These are phyloP conservation scores for Microdon myrmicae DNA, from an alignment of 2,888 invertebrate species.

Conservation along the genomic window DNA sequence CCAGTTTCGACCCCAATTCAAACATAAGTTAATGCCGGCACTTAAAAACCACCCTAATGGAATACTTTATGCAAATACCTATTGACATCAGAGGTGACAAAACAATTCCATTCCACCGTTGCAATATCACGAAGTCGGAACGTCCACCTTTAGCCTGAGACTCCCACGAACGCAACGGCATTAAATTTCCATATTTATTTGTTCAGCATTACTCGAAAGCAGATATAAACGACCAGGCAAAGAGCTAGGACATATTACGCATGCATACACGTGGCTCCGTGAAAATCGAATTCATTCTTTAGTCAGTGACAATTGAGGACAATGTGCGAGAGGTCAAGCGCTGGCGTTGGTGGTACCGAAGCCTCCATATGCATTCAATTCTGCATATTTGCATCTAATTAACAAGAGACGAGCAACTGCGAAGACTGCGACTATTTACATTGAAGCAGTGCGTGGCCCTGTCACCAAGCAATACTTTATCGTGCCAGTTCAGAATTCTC, in stretches of 20 bases:
- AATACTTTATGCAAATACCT: slow-evolving; percentile 49
- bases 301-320: slow-evolving; percentile 1
- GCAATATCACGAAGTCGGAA: slow-evolving; percentile 3
- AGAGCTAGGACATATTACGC: slow-evolving; percentile 25
- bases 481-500: too few relatives aligned
- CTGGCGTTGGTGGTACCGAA: slow-evolving; percentile 38
- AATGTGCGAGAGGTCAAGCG: slow-evolving; percentile 47
- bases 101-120: slow-evolving; percentile 41
- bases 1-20: too few relatives aligned
- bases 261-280: slow-evolving; percentile 32
- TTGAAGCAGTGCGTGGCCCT: neutral
- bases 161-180: slow-evolving; percentile 51
- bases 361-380: slow-evolving; percentile 15
- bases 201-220: slow-evolving; percentile 18
- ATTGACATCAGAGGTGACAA: slow-evolving; percentile 51
- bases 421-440: neutral
- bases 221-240: neutral
- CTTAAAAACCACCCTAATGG: too few relatives aligned
- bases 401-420: too few relatives aligned
- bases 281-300: slow-evolving; percentile 38
- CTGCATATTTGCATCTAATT: slow-evolving; percentile 49
- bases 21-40: too few relatives aligned
- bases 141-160: slow-evolving; percentile 24
- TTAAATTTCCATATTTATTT: slow-evolving; percentile 48
- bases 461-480: too few relatives aligned